Evolutionary conservation across 2,888 invertebrate genomes (phyloP).

Genomic region (Magallana nippona): DNA sequence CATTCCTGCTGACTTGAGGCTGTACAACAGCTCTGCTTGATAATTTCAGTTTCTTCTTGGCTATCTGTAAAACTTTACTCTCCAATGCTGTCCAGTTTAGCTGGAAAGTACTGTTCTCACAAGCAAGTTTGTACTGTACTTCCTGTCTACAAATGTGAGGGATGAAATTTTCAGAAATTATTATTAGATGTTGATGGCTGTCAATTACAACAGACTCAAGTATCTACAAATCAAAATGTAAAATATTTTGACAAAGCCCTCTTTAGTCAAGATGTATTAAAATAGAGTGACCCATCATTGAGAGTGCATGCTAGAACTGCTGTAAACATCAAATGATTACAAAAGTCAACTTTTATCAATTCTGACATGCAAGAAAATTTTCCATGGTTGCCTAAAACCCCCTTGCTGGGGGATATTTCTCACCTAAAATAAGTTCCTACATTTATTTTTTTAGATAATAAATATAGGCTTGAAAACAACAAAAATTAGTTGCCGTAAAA

Average conservation of each 20-base stretch:
- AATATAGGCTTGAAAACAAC: no score
- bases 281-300: no score
- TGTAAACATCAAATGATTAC: no score
- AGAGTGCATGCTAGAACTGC: no score
- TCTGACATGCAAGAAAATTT: no score
- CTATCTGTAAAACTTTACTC: background rate
- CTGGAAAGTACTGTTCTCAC: background rate
- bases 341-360: no score
- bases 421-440: no score
- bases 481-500: background rate
- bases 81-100: background rate
- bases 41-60: background rate
- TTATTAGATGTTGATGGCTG: background rate
- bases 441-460: no score
- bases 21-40: background rate
- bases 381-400: no score
- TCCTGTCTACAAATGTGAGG: background rate
- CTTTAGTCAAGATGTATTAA: no score
- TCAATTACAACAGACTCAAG: background rate
- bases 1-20: background rate
- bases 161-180: background rate
- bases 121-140: background rate
- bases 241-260: no score
- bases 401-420: no score
- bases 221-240: background rate